These are phyloP conservation scores for Fissipunctia ypsillon DNA, from an alignment of 2,888 invertebrate species.

Conservation along the genomic window DNA sequence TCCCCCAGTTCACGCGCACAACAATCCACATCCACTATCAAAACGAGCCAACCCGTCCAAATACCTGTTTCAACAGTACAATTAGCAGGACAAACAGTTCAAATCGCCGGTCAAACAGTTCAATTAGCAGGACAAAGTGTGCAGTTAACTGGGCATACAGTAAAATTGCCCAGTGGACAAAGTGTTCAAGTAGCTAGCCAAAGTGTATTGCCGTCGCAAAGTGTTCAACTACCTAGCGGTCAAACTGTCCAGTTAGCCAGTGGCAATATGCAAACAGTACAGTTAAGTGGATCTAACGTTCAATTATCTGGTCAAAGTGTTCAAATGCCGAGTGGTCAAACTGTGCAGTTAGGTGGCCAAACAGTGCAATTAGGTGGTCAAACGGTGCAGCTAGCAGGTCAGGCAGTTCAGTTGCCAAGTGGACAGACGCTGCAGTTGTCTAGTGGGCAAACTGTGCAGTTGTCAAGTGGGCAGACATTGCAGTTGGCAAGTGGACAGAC, in stretches of 20 bases:
- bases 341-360: constrained; percentile 73
- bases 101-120: constrained; percentile 84
- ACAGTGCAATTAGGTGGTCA: constrained; percentile 72
- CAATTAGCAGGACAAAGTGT: constrained; percentile 84
- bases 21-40: constrained; percentile 72
- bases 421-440: constrained; percentile 87
- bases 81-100: constrained; percentile 82
- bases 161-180: constrained; percentile 84
- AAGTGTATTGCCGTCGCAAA: constrained; percentile 79
- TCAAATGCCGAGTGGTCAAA: constrained; percentile 71
- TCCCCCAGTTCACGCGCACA: constrained; percentile 73
- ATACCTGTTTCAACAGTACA: constrained; percentile 84
- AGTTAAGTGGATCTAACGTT: constrained; percentile 71
- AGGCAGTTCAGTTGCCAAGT: constrained; percentile 87
- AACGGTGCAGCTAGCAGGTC: constrained; percentile 76
- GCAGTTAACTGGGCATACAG: constrained; percentile 87
- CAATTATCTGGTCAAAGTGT: constrained; percentile 73
- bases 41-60: constrained; percentile 76
- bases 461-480: constrained; percentile 82
- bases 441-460: constrained; percentile 81
- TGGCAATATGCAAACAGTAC: constrained; percentile 76
- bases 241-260: constrained; percentile 83
- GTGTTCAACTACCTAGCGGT: constrained; percentile 79
- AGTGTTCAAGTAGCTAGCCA: constrained; percentile 84
- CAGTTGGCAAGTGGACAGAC: constrained; percentile 82